Conservation (phyloP, 1,140 invertebrate genomes). For the Hycleus cichorii region DNA sequence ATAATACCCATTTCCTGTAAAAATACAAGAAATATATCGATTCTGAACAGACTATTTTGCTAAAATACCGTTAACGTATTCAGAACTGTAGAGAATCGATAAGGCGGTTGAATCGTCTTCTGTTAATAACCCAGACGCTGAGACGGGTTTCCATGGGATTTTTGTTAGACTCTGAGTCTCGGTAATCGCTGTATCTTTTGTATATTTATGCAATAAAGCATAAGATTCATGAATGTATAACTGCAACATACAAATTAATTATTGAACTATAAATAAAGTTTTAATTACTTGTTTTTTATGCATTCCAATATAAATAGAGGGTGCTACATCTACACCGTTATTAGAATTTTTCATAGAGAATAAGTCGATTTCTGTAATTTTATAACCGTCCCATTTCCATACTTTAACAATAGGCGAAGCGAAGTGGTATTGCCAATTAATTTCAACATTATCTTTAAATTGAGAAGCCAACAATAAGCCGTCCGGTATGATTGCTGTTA, state of each 20-base stretch:
- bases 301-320: conserved; percentile 77
- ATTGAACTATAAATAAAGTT: too few species aligned
- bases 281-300: conserved; percentile 52
- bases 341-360: conserved; percentile 42
- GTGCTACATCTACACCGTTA: conserved; percentile 37
- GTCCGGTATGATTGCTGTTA: conserved; percentile 64
- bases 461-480: conserved; percentile 61
- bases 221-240: conserved; percentile 70
- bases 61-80: conserved; percentile 57
- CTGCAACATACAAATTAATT: conserved; percentile 42
- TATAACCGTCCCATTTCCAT: conserved; percentile 62
- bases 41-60: conserved; percentile 1
- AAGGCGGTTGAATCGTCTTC: conserved; percentile 46
- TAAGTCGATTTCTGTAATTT: conserved; percentile 65
- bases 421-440: conserved; percentile 71
- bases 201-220: conserved; percentile 36
- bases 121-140: conserved; percentile 38
- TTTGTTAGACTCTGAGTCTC: conserved; percentile 39
- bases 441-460: conserved; percentile 46
- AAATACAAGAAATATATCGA: conserved; percentile 10
- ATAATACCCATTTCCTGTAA: conserved; percentile 57
- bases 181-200: conserved; percentile 27
- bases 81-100: conserved; percentile 61
- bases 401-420: conserved; percentile 75
- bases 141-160: conserved; percentile 65